A percentile compares a stretch with the other conserved stretches of the same genome.
phyloP scores from a whole-genome alignment of 2,888 invertebrate species.

The Tortricodes alternella region DNA sequence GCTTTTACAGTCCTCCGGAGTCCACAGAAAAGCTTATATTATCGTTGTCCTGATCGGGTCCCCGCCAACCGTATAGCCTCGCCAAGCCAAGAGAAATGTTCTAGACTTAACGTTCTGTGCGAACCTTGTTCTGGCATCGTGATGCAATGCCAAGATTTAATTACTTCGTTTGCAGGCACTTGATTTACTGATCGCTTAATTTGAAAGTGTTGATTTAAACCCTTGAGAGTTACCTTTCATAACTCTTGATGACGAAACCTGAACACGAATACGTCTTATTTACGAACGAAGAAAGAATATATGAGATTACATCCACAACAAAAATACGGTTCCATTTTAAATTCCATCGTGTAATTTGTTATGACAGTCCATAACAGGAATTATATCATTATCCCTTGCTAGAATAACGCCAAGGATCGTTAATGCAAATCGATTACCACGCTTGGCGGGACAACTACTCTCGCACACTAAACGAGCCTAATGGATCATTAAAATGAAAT shows the following conservation, averaged over 20 bases:
- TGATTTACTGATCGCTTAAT: conserved; percentile 68
- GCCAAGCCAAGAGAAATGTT: not conserved
- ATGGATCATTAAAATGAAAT: conserved; percentile 37
- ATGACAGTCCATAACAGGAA: conserved; percentile 48
- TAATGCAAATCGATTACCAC: conserved; percentile 60
- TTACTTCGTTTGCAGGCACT: conserved; percentile 61
- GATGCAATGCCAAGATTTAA: conserved; percentile 58
- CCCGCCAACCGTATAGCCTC: not conserved
- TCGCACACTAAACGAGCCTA: conserved; percentile 38
- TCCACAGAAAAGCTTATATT: too few species aligned
- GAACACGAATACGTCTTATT: conserved; percentile 1
- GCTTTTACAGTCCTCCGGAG: too few species aligned
- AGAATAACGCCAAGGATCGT: conserved; percentile 59
- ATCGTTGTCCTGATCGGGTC: not conserved
- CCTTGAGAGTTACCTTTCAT: conserved; percentile 45
- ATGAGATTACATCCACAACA: too few species aligned
- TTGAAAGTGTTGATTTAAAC: conserved; percentile 69
- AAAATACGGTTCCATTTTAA: conserved; percentile 44
- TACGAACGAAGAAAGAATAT: too few species aligned
- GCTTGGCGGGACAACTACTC: conserved; percentile 45
- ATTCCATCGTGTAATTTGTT: conserved; percentile 49
- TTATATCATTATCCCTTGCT: conserved; percentile 54
- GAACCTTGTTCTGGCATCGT: conserved; percentile 38
- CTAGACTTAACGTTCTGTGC: not conserved
- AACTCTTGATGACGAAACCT: conserved; percentile 41